Evolutionary conservation across 2,888 invertebrate species (phyloP).

Genomic region (Taenaris catops): DNA sequence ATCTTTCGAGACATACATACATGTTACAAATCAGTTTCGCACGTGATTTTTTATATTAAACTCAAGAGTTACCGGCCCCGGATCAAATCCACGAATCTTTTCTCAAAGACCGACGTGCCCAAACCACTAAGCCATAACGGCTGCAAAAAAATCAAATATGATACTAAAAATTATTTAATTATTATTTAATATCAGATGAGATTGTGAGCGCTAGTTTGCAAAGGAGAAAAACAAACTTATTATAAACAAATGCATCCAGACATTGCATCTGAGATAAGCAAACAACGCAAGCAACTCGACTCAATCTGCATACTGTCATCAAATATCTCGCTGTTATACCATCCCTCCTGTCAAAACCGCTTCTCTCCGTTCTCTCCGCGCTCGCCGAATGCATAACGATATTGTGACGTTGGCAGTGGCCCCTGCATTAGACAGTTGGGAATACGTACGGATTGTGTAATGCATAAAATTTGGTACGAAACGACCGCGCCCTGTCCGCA

Average conservation of each 20-base stretch:
- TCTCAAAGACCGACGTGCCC: no score
- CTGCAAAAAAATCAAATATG: no score
- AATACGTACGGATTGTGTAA: constrained; percentile 28
- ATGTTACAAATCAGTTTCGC: no score
- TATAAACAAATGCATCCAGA: constrained; percentile 15
- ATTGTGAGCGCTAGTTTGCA: no score
- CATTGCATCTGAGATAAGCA: constrained; percentile 15
- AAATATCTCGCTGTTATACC: constrained; percentile 28
- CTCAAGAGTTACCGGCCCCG: no score
- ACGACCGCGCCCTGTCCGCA: constrained; percentile 27
- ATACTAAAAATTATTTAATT: no score
- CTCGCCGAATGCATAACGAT: constrained; percentile 27
- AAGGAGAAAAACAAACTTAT: no score
- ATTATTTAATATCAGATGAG: no score
- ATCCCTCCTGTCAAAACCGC: constrained; percentile 32
- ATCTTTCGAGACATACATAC: no score
- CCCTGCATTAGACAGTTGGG: constrained; percentile 27
- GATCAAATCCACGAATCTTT: no score
- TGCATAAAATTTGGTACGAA: constrained; percentile 35
- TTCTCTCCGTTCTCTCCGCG: constrained; percentile 25
- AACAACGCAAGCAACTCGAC: constrained; percentile 16
- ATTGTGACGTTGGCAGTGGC: constrained; percentile 26
- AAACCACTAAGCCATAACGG: no score
- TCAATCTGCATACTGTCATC: constrained; percentile 27
- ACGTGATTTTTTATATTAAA: no score